Evolutionary conservation across 2,797 vertebrate genomes (phyloP).

Genomic region (Aeoliscus strigatus): DNA sequence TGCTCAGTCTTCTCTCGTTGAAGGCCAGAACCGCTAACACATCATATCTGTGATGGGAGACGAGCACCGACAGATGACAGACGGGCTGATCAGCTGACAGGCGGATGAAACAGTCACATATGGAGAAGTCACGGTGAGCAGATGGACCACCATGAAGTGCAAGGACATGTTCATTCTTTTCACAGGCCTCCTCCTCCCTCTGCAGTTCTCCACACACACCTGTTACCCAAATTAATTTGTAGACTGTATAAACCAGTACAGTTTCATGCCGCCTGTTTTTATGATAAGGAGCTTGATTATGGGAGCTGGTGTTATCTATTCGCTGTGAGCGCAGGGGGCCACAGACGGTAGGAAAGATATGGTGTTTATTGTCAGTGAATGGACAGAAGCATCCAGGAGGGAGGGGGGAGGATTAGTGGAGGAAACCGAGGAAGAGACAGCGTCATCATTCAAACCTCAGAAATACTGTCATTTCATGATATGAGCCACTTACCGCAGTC

Average conservation of each 20-base stretch:
- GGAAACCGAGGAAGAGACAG: conserved; percentile 1
- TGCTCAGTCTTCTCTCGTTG: conserved; percentile 20
- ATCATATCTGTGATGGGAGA: conserved; percentile 8
- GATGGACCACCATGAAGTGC: conserved; percentile 57
- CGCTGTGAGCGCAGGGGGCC: conserved; percentile 21
- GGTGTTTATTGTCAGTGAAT: conserved; percentile 42
- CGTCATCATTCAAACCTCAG: too few relatives aligned
- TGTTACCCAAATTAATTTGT: conserved; percentile 73
- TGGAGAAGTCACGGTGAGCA: conserved; percentile 29
- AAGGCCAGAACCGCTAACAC: conserved; percentile 9
- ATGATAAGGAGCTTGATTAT: conserved; percentile 48
- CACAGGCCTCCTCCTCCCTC: conserved; percentile 6
- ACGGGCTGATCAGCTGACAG: conserved; percentile 20
- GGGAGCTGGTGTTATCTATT: conserved; percentile 38
- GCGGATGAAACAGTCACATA: conserved; percentile 26
- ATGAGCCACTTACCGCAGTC: too few relatives aligned
- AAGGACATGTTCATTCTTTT: conserved; percentile 41
- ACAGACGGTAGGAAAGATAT: conserved; percentile 1
- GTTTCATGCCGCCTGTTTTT: conserved; percentile 61
- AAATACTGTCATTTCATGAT: too few relatives aligned
- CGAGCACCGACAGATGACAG: conserved; percentile 21
- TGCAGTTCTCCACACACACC: conserved; percentile 52
- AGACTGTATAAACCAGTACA: conserved; percentile 51
- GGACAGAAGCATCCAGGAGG: not conserved
- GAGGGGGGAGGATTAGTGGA: not conserved